Evolutionary conservation across 2,797 vertebrate genomes (phyloP).

Genomic region (Kryptopterus vitreolus): DNA sequence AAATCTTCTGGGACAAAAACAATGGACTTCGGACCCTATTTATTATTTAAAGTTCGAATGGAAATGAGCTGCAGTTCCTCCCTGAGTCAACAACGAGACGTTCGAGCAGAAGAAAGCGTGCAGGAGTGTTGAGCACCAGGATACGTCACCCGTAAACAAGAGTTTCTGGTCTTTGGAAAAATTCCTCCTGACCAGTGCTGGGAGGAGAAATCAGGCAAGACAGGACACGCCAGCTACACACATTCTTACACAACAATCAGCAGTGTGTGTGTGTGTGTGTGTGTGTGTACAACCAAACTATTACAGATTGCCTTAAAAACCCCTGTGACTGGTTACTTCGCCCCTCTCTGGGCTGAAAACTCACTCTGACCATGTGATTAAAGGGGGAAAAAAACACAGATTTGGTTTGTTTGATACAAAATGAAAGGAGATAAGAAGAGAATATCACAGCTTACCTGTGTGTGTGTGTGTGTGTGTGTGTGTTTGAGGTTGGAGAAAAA

Average conservation of each 20-base stretch:
- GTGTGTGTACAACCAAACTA: neutral
- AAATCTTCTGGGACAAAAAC: too few relatives aligned
- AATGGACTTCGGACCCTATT: too few relatives aligned
- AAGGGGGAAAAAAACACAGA: neutral
- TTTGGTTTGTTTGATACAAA: too few relatives aligned
- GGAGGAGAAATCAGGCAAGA: neutral
- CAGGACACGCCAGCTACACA: neutral
- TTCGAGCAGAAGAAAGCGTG: neutral
- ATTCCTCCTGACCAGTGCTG: neutral
- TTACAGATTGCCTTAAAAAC: neutral
- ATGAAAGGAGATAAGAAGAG: neutral
- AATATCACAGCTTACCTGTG: slow-evolving; percentile 4
- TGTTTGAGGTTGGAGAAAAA: neutral
- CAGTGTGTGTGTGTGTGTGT: neutral
- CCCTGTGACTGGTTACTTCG: too few relatives aligned
- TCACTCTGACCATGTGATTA: neutral
- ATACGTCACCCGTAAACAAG: neutral
- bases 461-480: too few relatives aligned
- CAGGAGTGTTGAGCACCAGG: neutral
- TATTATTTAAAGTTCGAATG: too few relatives aligned
- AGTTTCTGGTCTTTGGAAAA: slow-evolving; percentile 4
- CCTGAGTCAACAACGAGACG: neutral
- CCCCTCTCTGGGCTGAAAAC: neutral
- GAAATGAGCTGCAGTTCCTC: too few relatives aligned
- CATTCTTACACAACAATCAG: neutral